A percentile compares a stretch with the other conserved stretches of the same genome.
Evolutionary conservation across 2,888 invertebrate species (phyloP).

Genomic region (Agonopterix arenella): DNA sequence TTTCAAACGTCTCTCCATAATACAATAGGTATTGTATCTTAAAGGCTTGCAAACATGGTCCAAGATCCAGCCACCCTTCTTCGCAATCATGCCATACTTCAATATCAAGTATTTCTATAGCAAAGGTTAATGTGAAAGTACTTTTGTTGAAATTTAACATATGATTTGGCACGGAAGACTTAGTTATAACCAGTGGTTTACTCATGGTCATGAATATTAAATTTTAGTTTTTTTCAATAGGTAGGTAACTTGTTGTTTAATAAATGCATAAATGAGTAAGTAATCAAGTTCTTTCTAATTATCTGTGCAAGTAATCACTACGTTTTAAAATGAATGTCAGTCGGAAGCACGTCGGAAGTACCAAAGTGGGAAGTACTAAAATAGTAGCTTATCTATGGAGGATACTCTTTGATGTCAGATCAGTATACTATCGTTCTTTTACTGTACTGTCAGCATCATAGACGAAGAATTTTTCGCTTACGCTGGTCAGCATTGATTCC

Average conservation of each 20-base stretch:
- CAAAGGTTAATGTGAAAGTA: slow-evolving; percentile 53
- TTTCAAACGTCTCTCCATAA: slow-evolving; percentile 43
- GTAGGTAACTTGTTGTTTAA: neutral
- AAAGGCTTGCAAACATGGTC: slow-evolving; percentile 36
- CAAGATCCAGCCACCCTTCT: slow-evolving; percentile 48
- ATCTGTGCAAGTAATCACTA: too few species aligned
- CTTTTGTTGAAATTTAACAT: slow-evolving; percentile 16
- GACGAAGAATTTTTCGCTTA: too few species aligned
- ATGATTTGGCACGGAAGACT: neutral
- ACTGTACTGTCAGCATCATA: too few species aligned
- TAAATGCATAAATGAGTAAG: too few species aligned
- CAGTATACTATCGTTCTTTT: too few species aligned
- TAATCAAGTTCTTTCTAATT: too few species aligned
- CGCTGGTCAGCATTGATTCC: too few species aligned
- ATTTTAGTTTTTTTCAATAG: neutral
- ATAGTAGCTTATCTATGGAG: too few species aligned
- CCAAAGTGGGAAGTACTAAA: too few species aligned
- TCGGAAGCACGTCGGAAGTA: too few species aligned
- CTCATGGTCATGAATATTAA: neutral
- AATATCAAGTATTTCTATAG: slow-evolving; percentile 48
- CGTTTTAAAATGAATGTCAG: too few species aligned
- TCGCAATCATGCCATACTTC: slow-evolving; percentile 52
- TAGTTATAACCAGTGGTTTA: neutral
- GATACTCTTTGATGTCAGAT: too few species aligned
- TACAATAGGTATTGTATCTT: slow-evolving; percentile 53